These are phyloP conservation scores for Microctenopoma steveboyesi DNA, from an alignment of 2,797 vertebrate species.

Conservation along the genomic window DNA sequence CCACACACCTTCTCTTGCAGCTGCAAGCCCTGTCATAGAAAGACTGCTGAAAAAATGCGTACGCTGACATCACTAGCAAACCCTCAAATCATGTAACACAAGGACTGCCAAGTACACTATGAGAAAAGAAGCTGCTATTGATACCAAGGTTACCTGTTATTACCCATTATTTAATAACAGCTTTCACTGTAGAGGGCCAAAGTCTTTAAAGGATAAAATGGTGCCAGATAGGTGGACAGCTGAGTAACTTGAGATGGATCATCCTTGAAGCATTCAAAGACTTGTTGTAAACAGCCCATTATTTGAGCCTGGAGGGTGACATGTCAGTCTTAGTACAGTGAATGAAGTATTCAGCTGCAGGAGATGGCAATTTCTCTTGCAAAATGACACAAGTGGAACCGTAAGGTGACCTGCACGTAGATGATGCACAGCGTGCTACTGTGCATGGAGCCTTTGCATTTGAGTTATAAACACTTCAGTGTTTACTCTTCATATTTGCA, in stretches of 20 bases:
- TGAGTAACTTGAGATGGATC: constrained; percentile 61
- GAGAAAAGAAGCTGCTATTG: constrained; percentile 48
- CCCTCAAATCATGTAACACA: constrained; percentile 62
- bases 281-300: constrained; percentile 48
- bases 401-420: constrained; percentile 35
- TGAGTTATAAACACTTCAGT: background rate
- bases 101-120: constrained; percentile 55
- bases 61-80: constrained; percentile 46
- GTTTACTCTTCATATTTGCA: constrained; percentile 25
- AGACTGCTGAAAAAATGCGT: constrained; percentile 17
- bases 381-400: constrained; percentile 34
- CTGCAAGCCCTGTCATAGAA: background rate
- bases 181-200: constrained; percentile 45
- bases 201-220: constrained; percentile 52
- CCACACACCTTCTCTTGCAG: background rate
- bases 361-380: constrained; percentile 41
- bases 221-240: constrained; percentile 12
- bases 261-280: constrained; percentile 56
- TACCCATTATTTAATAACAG: constrained; percentile 54
- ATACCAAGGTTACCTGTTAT: constrained; percentile 55
- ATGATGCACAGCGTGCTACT: constrained; percentile 33
- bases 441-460: background rate
- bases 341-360: constrained; percentile 47
- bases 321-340: constrained; percentile 45
- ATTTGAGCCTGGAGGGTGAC: constrained; percentile 58